These are phyloP conservation scores for Tuberolachnus salignus DNA, from an alignment of 2,888 invertebrate species.

Conservation along the genomic window DNA sequence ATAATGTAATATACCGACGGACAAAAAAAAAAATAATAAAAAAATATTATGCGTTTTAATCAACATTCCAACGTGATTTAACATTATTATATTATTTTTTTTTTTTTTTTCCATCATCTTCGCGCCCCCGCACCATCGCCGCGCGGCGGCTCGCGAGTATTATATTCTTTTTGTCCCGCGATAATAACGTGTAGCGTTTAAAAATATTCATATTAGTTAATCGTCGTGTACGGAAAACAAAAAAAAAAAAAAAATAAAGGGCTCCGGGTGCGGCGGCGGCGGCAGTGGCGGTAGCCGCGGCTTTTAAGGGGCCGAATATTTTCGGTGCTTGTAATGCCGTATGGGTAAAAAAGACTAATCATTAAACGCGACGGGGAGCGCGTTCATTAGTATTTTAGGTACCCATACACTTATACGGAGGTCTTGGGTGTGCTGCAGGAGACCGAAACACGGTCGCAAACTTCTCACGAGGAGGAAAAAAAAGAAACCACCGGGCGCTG, in stretches of 20 bases:
- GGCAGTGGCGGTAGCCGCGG: constrained; percentile 42
- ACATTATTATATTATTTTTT: constrained; percentile 41
- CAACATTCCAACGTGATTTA: constrained; percentile 56
- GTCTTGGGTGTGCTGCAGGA: neutral
- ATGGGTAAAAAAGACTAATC: constrained; percentile 4
- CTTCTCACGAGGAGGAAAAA: constrained; percentile 9
- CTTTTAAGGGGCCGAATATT: constrained; percentile 27
- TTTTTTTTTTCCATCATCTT: neutral
- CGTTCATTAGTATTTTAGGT: constrained; percentile 51
- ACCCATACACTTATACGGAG: neutral
- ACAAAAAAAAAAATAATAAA: too few species aligned
- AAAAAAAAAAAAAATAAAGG: constrained; percentile 39
- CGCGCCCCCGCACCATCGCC: neutral
- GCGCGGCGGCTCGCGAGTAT: too few species aligned
- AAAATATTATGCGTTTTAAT: constrained; percentile 56
- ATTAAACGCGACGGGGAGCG: constrained; percentile 47
- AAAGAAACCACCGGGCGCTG: neutral
- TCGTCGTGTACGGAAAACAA: constrained; percentile 6
- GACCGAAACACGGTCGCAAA: constrained; percentile 28
- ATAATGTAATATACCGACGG: neutral
- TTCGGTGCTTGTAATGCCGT: neutral
- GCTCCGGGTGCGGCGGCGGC: constrained; percentile 33
- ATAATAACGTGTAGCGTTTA: constrained; percentile 17
- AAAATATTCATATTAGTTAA: constrained; percentile 56
- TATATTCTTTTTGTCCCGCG: constrained; percentile 17